phyloP scores from a whole-genome alignment of 53 echinoderm and acorn worm genomes.

The Astropecten irregularis region DNA sequence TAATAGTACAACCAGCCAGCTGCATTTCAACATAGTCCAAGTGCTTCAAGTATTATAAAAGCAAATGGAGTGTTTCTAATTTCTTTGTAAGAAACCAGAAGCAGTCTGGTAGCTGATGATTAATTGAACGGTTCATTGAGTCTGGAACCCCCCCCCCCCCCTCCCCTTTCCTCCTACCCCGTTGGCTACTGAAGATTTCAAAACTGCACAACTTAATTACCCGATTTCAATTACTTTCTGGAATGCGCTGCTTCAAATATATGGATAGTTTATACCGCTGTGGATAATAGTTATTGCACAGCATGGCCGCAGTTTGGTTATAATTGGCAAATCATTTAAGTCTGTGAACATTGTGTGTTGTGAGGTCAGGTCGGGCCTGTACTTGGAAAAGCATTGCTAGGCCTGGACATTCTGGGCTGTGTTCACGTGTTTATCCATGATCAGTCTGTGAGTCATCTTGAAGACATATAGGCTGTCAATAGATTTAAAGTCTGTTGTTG shows the following conservation, averaged over 20 bases:
- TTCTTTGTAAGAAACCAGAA: not conserved
- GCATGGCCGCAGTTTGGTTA: not conserved
- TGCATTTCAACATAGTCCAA: not conserved
- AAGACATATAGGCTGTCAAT: no score
- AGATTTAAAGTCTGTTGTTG: no score
- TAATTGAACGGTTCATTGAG: slow-evolving; percentile 6
- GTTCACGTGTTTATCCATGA: no score
- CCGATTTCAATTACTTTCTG: not conserved
- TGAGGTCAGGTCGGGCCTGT: no score
- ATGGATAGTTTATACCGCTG: slow-evolving; percentile 8
- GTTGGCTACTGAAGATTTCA: not conserved
- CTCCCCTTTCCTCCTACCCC: not conserved
- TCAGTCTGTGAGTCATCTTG: no score
- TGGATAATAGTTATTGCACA: not conserved
- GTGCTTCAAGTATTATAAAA: no score
- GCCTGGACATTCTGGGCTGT: no score
- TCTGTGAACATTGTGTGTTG: no score
- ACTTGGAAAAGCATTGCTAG: no score
- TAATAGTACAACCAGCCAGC: not conserved
- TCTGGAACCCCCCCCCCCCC: no score
- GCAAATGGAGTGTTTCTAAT: not conserved
- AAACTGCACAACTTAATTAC: not conserved
- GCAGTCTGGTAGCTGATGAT: not conserved
- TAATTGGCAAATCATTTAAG: no score
- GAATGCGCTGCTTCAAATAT: not conserved